These are phyloP conservation scores for Montipora efflorescens DNA, from an alignment of 64 coral and sea anemone species.

Conservation along the genomic window DNA sequence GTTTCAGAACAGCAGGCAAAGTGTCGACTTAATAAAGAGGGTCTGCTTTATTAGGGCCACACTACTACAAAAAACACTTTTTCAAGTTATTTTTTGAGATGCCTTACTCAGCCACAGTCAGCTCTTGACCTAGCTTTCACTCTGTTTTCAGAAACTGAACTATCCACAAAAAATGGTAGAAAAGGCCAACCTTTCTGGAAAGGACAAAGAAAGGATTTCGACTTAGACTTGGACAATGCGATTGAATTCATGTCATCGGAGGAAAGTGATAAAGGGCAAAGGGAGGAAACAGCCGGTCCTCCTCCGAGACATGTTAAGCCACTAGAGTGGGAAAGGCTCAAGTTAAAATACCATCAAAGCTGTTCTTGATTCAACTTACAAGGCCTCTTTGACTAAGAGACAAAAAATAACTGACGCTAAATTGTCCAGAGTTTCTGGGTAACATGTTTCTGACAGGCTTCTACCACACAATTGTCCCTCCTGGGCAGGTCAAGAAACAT, in stretches of 20 bases:
- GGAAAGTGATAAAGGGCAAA: background rate
- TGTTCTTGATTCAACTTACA: background rate
- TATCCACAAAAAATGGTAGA: background rate
- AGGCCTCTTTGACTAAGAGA: background rate
- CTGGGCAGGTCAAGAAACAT: background rate
- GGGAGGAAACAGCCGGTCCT: background rate
- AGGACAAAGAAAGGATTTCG: background rate
- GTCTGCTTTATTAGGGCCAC: too few relatives aligned
- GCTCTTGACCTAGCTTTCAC: background rate
- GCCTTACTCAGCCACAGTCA: background rate
- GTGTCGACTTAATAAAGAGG: too few relatives aligned
- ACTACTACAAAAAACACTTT: too few relatives aligned
- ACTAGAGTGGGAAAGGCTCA: background rate
- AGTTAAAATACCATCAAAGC: background rate
- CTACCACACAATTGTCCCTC: background rate
- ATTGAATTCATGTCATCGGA: background rate
- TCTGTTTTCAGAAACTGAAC: background rate
- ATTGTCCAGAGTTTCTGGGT: background rate
- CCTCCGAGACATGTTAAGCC: background rate
- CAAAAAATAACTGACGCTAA: background rate
- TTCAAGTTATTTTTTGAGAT: background rate
- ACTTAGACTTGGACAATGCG: background rate
- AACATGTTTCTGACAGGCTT: background rate
- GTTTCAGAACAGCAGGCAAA: too few relatives aligned
- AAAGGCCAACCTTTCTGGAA: background rate